Percentiles rank a stretch among this genome's conserved stretches.
Conservation (phyloP, 2,888 invertebrate species). For the Macrosiphum euphorbiae region DNA sequence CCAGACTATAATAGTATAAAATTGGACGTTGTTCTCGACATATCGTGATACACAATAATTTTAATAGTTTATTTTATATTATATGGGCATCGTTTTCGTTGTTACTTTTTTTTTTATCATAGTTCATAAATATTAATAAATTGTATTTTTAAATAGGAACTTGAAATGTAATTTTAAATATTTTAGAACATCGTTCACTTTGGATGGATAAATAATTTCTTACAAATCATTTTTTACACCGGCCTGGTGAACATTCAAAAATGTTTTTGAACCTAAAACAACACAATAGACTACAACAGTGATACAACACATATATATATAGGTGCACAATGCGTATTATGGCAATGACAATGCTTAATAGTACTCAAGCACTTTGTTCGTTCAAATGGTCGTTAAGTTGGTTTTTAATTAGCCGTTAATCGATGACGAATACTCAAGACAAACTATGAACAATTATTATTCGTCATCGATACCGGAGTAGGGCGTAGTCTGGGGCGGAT, state of each 20-base stretch:
- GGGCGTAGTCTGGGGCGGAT: not conserved
- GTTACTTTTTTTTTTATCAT: no score
- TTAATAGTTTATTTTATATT: not conserved
- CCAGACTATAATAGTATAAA: not conserved
- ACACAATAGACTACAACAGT: not conserved
- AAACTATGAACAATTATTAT: not conserved
- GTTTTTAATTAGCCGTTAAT: not conserved
- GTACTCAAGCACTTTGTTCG: not conserved
- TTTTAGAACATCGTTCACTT: not conserved
- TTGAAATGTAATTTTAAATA: not conserved
- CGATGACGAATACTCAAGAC: not conserved
- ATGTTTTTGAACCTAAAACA: not conserved
- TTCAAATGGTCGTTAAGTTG: not conserved
- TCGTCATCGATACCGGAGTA: not conserved
- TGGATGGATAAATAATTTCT: not conserved
- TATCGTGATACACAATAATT: not conserved
- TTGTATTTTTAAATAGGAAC: no score
- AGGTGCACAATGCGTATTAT: not conserved
- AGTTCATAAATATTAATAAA: no score
- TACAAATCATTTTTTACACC: not conserved
- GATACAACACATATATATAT: not conserved
- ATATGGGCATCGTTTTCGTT: not conserved
- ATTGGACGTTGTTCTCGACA: not conserved
- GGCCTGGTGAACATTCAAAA: not conserved
- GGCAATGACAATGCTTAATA: not conserved